phyloP scores from a whole-genome alignment of 2,797 vertebrate species.

The Esox masquinongy region DNA sequence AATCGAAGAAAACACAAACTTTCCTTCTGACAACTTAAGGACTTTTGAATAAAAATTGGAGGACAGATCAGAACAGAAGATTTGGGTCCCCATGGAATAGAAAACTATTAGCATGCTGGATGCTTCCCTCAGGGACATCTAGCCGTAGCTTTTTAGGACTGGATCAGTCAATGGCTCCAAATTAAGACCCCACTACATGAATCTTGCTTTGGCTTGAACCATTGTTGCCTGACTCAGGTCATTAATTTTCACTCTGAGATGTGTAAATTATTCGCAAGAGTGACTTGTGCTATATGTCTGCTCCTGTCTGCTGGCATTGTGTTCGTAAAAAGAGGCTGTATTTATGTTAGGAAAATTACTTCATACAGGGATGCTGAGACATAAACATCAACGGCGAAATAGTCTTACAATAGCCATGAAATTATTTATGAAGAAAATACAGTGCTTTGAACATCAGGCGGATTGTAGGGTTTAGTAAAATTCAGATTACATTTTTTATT shows the following conservation, averaged over 20 bases:
- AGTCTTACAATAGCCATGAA: not conserved
- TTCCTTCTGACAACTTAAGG: not conserved
- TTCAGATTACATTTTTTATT: not conserved
- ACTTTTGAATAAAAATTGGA: not conserved
- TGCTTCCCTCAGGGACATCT: slow-evolving; percentile 14
- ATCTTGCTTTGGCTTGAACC: slow-evolving; percentile 20
- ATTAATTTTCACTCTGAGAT: slow-evolving; percentile 6
- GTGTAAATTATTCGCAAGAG: slow-evolving; percentile 22
- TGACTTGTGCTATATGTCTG: slow-evolving; percentile 38
- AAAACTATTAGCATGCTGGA: slow-evolving; percentile 29
- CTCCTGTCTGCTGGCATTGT: slow-evolving; percentile 48
- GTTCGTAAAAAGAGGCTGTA: too few relatives aligned
- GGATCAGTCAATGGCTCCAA: slow-evolving; percentile 15
- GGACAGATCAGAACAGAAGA: not conserved
- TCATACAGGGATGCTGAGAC: not conserved
- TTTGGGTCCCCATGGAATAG: not conserved
- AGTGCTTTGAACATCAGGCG: not conserved
- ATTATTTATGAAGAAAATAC: not conserved
- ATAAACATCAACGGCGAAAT: not conserved
- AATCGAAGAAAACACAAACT: not conserved
- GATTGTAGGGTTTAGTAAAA: not conserved
- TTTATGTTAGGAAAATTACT: too few relatives aligned
- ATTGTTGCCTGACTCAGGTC: slow-evolving; percentile 9
- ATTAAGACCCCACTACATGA: slow-evolving; percentile 29
- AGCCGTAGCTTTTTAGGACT: not conserved